Percentiles rank a stretch among this genome's conserved stretches.
Evolutionary conservation across 2,888 invertebrate species (phyloP).

Genomic region (Brenthis hecate): DNA sequence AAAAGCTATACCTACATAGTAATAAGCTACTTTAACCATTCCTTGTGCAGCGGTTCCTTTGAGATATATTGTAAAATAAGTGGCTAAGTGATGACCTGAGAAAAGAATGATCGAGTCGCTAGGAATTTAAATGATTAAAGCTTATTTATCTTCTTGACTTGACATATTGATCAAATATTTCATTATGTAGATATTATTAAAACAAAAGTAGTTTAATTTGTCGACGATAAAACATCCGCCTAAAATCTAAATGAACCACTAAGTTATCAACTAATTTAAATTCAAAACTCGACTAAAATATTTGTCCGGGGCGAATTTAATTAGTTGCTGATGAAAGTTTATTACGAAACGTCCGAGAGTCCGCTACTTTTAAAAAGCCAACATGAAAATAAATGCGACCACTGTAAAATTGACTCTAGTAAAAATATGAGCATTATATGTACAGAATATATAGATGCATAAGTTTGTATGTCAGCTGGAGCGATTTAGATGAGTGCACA

Average conservation of each 20-base stretch:
- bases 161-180: no score
- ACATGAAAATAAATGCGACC: not conserved
- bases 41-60: no score
- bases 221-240: conserved; percentile 13
- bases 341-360: conserved; percentile 22
- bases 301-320: conserved; percentile 32
- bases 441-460: no score
- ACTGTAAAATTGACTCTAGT: not conserved
- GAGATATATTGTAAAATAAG: no score
- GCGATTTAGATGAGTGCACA: no score
- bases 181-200: not conserved
- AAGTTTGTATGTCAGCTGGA: no score
- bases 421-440: not conserved
- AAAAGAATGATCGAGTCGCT: no score
- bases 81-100: no score
- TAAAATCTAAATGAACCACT: not conserved
- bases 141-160: no score
- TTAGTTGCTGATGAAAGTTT: conserved; percentile 28
- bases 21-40: no score
- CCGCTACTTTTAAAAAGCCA: conserved; percentile 6
- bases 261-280: conserved; percentile 35
- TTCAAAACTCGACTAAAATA: conserved; percentile 37
- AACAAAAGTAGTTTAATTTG: not conserved
- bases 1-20: no score
- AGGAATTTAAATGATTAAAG: no score